Percentiles rank a stretch among this genome's conserved stretches.
Conservation (phyloP, 2,113 vertebrate species). For the Pterocles gutturalis region DNA sequence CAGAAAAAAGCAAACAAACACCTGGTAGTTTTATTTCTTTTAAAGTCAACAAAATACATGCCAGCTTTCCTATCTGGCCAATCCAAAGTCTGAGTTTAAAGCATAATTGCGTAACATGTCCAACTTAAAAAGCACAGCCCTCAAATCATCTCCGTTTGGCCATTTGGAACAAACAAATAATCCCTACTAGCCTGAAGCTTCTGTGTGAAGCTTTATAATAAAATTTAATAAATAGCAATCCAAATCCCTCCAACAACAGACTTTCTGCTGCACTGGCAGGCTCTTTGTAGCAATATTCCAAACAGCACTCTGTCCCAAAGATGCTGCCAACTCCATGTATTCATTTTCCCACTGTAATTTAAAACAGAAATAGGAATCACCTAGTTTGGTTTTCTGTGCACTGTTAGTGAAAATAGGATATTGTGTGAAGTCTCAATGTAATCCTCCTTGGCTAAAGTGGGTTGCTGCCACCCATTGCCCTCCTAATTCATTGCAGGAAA, state of each 20-base stretch:
- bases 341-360: conserved; percentile 57
- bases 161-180: conserved; percentile 36
- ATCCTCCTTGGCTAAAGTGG: conserved; percentile 40
- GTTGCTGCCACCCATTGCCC: conserved; percentile 58
- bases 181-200: conserved; percentile 29
- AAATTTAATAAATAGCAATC: conserved; percentile 46
- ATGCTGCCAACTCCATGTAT: conserved; percentile 23
- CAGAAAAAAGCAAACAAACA: conserved; percentile 34
- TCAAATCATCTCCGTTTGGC: neutral
- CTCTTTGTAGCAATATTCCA: conserved; percentile 59
- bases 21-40: conserved; percentile 27
- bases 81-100: conserved; percentile 2
- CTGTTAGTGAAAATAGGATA: conserved; percentile 43
- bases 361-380: conserved; percentile 57
- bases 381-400: neutral
- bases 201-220: conserved; percentile 32
- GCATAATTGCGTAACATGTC: conserved; percentile 3
- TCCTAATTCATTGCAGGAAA: conserved; percentile 53
- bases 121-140: neutral
- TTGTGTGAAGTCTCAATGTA: neutral
- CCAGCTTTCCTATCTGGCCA: neutral
- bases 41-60: conserved; percentile 35
- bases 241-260: conserved; percentile 59
- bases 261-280: conserved; percentile 55
- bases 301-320: neutral